Conservation (phyloP, 2,113 vertebrate species). For the Fregata magnificens region DNA sequence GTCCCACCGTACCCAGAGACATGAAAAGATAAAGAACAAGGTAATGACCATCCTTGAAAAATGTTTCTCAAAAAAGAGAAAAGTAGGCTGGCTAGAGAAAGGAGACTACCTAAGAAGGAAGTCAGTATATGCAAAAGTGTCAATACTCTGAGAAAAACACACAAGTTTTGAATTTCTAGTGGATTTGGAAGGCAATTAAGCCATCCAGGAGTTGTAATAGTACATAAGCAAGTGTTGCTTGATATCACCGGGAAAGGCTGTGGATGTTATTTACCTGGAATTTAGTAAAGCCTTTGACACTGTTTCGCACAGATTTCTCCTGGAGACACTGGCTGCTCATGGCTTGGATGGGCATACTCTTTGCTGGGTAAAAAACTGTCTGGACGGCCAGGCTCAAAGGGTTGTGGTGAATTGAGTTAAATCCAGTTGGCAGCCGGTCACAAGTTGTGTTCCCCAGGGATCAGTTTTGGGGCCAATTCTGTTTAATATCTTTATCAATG, state of each 20-base stretch:
- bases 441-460: not conserved
- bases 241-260: not conserved
- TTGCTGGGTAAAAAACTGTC: not conserved
- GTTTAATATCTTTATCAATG: no score
- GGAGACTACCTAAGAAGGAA: not conserved
- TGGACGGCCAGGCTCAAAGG: not conserved
- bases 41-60: not conserved
- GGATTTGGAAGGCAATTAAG: not conserved
- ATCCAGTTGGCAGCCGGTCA: not conserved
- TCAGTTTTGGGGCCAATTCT: not conserved
- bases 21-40: not conserved
- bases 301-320: not conserved
- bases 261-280: not conserved
- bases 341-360: not conserved
- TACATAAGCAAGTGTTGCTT: not conserved
- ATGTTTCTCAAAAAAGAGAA: not conserved
- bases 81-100: not conserved
- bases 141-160: not conserved
- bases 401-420: not conserved
- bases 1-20: not conserved
- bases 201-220: not conserved
- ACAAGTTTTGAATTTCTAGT: not conserved
- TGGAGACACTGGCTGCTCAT: not conserved
- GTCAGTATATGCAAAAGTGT: not conserved
- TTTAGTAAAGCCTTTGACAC: not conserved